phyloP scores from a whole-genome alignment of 2,888 invertebrate genomes.

The Thereva unica region DNA sequence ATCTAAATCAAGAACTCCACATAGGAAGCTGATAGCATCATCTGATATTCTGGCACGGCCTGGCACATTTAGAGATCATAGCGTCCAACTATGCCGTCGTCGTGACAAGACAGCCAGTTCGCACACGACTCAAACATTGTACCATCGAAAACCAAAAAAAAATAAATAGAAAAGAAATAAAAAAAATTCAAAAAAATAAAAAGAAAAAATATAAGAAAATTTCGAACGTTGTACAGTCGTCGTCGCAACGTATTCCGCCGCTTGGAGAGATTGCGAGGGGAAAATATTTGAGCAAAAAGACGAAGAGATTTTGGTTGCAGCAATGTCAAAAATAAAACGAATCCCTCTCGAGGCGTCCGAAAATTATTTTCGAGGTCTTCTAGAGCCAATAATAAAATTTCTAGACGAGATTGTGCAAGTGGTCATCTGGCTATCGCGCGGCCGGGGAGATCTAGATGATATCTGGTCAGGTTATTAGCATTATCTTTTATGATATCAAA shows the following conservation, averaged over 20 bases:
- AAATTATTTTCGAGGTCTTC: slow-evolving; percentile 27
- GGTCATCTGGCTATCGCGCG: too few species aligned
- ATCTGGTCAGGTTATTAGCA: too few species aligned
- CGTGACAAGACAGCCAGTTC: too few species aligned
- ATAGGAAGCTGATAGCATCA: slow-evolving; percentile 16
- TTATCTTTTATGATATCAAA: too few species aligned
- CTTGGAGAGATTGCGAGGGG: slow-evolving; percentile 1
- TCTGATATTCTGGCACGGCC: slow-evolving; percentile 23
- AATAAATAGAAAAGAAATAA: too few species aligned
- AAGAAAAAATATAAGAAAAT: too few species aligned
- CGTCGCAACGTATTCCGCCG: slow-evolving; percentile 20
- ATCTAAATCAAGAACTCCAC: slow-evolving; percentile 25
- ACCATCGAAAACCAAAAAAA: too few species aligned
- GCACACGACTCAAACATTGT: too few species aligned
- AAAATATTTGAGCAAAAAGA: slow-evolving; percentile 17
- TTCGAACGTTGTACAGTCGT: too few species aligned
- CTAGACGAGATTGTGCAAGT: not conserved
- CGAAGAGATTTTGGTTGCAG: not conserved
- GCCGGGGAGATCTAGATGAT: too few species aligned
- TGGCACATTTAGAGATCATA: not conserved
- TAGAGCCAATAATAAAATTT: not conserved
- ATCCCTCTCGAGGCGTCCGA: slow-evolving; percentile 8
- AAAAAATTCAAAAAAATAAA: too few species aligned
- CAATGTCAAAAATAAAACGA: slow-evolving; percentile 31
- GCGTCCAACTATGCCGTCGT: too few species aligned